Percentiles rank a stretch among this genome's conserved stretches.
Evolutionary conservation across 2,113 vertebrate species (phyloP).

Genomic region (Neolamprologus caudopunctatus): DNA sequence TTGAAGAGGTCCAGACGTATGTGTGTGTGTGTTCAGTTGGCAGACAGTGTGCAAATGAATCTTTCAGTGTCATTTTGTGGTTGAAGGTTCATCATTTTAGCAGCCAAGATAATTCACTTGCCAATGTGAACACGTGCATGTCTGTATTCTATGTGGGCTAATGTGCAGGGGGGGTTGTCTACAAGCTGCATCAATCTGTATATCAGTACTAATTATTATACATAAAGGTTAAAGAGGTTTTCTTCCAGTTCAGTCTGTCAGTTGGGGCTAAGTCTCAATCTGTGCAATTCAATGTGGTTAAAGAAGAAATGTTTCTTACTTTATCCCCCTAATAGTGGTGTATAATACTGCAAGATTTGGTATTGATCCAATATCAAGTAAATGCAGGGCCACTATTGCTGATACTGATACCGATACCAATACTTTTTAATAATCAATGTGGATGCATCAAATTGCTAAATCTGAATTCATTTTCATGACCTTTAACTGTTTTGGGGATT

Average conservation of each 20-base stretch:
- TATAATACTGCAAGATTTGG: background rate
- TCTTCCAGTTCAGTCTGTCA: background rate
- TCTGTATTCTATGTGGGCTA: background rate
- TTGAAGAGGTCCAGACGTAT: constrained; percentile 10
- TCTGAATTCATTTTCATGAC: background rate
- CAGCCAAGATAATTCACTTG: constrained; percentile 58
- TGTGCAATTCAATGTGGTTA: background rate
- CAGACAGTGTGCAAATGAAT: constrained; percentile 50
- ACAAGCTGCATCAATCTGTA: background rate
- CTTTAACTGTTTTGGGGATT: background rate
- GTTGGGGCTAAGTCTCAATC: background rate
- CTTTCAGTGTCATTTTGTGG: constrained; percentile 67
- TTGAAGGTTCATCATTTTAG: constrained; percentile 62
- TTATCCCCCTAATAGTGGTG: background rate
- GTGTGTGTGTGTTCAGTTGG: constrained; percentile 15
- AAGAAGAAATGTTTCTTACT: background rate
- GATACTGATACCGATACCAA: background rate
- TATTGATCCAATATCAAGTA: background rate
- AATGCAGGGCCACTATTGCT: background rate
- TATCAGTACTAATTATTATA: background rate
- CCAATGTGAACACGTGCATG: background rate
- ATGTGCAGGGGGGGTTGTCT: background rate
- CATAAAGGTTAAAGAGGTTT: background rate
- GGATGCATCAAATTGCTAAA: background rate
- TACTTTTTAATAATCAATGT: background rate